Evolutionary conservation across 2,888 invertebrate genomes (phyloP).

Genomic region (Dicycla oo): DNA sequence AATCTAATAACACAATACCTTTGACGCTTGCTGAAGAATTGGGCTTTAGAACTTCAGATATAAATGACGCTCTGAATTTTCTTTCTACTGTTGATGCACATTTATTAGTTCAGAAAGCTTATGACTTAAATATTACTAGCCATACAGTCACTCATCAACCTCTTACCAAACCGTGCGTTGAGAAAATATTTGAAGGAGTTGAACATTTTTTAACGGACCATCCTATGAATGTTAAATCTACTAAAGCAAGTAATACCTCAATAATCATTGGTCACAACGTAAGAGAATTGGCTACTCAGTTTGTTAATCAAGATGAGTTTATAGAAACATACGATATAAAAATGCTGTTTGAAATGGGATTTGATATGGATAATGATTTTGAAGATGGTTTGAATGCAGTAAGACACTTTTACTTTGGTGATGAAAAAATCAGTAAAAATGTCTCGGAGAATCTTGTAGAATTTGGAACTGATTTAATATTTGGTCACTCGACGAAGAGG

Average conservation of each 20-base stretch:
- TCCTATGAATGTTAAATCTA: slow-evolving; percentile 40
- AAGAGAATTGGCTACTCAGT: slow-evolving; percentile 36
- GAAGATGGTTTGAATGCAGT: slow-evolving; percentile 23
- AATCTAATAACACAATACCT: slow-evolving; percentile 38
- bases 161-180: slow-evolving; percentile 45
- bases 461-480: slow-evolving; percentile 45
- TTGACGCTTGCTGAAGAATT: slow-evolving; percentile 33
- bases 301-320: slow-evolving; percentile 9
- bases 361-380: slow-evolving; percentile 35
- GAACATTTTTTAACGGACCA: slow-evolving; percentile 45
- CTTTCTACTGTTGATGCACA: slow-evolving; percentile 27
- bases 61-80: slow-evolving; percentile 38
- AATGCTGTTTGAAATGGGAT: slow-evolving; percentile 36
- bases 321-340: slow-evolving; percentile 24
- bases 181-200: slow-evolving; percentile 47
- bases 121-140: slow-evolving; percentile 14
- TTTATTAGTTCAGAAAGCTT: slow-evolving; percentile 1
- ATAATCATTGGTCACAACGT: slow-evolving; percentile 46
- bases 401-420: slow-evolving; percentile 44
- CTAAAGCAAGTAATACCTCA: slow-evolving; percentile 21
- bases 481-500: slow-evolving; percentile 46
- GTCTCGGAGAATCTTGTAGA: slow-evolving; percentile 15
- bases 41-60: slow-evolving; percentile 31
- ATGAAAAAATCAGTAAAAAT: slow-evolving; percentile 31
- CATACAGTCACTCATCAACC: slow-evolving; percentile 23